Evolutionary conservation across 2,888 invertebrate genomes (phyloP), one percentile per base, ranked within the genome.

Genomic region (Phyto melanocephala): DNA sequence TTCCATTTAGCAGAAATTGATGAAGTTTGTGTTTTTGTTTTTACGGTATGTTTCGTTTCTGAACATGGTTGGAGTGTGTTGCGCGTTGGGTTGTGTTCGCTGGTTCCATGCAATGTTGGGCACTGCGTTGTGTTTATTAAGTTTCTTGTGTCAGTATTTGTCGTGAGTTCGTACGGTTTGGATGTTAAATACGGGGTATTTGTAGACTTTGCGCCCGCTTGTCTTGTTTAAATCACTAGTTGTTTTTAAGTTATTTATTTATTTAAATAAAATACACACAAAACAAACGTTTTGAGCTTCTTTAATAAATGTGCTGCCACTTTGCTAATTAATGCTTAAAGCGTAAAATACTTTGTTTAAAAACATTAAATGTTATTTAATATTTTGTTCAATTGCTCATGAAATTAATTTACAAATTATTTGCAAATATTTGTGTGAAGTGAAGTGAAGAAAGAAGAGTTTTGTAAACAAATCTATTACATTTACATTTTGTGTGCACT

Each of bases 91-190:
- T 70, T 68, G 77, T 37, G 68, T 77, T 62, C 42, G 60, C 60
- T 62, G 62, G n/a, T 54, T 65, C 24, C 56, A 65, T 40, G n/a
- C 56, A 65, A 40, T 68, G 54, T 45, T 74, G 74, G 56, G 52
- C 40, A 40, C 15, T 50, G 58, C 68, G 65, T 24, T 54, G 58
- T 60, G 15, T 56, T 78, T 74, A 70, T 62, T 62, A 42, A 35
- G 22, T 63, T 75, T 65, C 75, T 75, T 42, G 13, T 56, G 56
- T 52, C 68, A 82, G 82, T 82, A 75, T 75, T 79, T 82, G 79
- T 75, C 82, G 82, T 75, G 82, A 82, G 82, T 82, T 82, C 70
- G 71, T 65, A 71, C 75, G 65, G 65, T 71, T 75, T 71, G 79
- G 75, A 71, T 71, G 79, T 52, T 62, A 22, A 33, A 15, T 11